A percentile compares a stretch with the other conserved stretches of the same genome.
Evolutionary conservation across 2,797 vertebrate genomes (phyloP).

Genomic region (Sebastiscus albofasciatus): DNA sequence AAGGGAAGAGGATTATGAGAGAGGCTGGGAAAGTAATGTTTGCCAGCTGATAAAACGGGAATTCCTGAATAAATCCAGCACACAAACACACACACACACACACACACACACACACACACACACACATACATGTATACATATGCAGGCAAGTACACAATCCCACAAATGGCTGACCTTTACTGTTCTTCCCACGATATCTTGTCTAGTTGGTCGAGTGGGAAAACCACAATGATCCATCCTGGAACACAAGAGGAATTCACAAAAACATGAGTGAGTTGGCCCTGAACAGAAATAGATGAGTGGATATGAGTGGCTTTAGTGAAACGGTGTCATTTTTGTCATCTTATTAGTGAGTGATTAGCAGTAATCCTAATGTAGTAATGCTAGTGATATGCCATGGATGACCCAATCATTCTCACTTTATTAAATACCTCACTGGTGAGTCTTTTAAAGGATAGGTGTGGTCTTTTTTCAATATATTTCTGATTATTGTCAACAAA

Average conservation of each 20-base stretch:
- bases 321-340: neutral
- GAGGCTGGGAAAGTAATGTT: conserved; percentile 66
- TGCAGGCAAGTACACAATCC: neutral
- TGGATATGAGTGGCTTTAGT: conserved; percentile 12
- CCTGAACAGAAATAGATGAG: conserved; percentile 19
- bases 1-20: conserved; percentile 51
- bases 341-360: conserved; percentile 17
- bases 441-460: neutral
- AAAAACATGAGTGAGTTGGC: conserved; percentile 28
- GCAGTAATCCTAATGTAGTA: neutral
- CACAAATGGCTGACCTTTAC: conserved; percentile 38
- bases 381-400: neutral
- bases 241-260: conserved; percentile 38
- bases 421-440: neutral
- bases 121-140: neutral
- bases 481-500: neutral
- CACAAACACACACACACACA: conserved; percentile 13
- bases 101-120: neutral
- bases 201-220: conserved; percentile 44
- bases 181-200: conserved; percentile 73
- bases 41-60: conserved; percentile 66
- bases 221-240: conserved; percentile 40
- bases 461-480: neutral
- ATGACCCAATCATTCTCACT: neutral
- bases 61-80: conserved; percentile 64